Conservation (phyloP, 2,113 vertebrate species). For the Hemiscyllium ocellatum region DNA sequence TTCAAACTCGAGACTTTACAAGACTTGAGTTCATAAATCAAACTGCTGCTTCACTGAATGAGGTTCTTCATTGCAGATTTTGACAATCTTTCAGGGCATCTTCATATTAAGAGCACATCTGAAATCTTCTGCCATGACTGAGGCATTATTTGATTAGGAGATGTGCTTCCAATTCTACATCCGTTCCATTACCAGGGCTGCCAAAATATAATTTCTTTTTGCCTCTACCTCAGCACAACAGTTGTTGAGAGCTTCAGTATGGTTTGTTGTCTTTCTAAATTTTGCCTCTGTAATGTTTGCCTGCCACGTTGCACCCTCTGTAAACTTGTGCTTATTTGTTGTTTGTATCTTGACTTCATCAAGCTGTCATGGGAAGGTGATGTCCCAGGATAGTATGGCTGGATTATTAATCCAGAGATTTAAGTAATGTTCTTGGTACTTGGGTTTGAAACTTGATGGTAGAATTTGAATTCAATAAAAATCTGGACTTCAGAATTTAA, state of each 20-base stretch:
- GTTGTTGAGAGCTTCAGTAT: not conserved
- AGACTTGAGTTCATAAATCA: not conserved
- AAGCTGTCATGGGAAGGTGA: too few species aligned
- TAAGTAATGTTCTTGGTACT: too few species aligned
- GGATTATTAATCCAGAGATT: too few species aligned
- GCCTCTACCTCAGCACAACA: not conserved
- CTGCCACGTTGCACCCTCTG: not conserved
- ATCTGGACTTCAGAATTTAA: too few species aligned
- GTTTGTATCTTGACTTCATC: not conserved
- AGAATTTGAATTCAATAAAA: too few species aligned
- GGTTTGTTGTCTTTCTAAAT: not conserved
- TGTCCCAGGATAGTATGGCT: too few species aligned
- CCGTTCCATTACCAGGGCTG: not conserved
- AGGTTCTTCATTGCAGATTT: not conserved
- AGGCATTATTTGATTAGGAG: not conserved
- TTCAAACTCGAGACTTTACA: not conserved
- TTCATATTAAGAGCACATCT: not conserved
- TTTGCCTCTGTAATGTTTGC: not conserved
- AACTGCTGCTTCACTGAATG: not conserved
- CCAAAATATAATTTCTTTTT: not conserved
- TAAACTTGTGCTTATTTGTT: not conserved
- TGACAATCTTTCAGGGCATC: not conserved
- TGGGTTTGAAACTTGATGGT: too few species aligned
- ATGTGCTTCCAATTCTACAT: not conserved
- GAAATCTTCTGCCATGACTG: not conserved